Evolutionary conservation across 2,113 vertebrate genomes (phyloP).

Genomic region (Hemichromis elongatus): DNA sequence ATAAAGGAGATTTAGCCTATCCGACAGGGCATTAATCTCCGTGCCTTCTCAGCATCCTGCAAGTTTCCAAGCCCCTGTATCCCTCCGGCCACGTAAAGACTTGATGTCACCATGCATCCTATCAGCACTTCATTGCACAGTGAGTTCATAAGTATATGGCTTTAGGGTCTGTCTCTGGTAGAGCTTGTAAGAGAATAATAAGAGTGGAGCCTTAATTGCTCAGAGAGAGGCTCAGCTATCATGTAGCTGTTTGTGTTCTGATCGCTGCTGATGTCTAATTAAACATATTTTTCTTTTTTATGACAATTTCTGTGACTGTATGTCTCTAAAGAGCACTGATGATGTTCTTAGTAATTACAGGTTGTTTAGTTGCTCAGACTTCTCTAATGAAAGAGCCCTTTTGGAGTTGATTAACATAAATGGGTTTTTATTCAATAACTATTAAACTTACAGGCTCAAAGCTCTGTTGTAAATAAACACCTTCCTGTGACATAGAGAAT

Average conservation of each 20-base stretch:
- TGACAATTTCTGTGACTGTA: background rate
- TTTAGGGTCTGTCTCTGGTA: background rate
- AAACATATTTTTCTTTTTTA: background rate
- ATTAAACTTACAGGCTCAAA: background rate
- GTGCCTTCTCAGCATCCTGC: conserved; percentile 9
- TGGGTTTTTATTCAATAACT: background rate
- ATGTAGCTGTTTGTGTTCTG: background rate
- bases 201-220: background rate
- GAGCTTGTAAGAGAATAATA: background rate
- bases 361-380: background rate
- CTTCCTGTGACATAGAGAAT: background rate
- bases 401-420: background rate
- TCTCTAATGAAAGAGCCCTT: background rate
- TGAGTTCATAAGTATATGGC: background rate
- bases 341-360: background rate
- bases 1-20: conserved; percentile 61
- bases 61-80: background rate
- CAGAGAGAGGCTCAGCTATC: background rate
- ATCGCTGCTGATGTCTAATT: background rate
- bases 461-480: background rate
- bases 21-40: conserved; percentile 63
- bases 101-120: conserved; percentile 13
- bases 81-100: conserved; percentile 28
- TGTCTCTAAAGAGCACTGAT: background rate
- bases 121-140: background rate